phyloP scores from a whole-genome alignment of 2,797 vertebrate species.

The Siniperca scherzeri region DNA sequence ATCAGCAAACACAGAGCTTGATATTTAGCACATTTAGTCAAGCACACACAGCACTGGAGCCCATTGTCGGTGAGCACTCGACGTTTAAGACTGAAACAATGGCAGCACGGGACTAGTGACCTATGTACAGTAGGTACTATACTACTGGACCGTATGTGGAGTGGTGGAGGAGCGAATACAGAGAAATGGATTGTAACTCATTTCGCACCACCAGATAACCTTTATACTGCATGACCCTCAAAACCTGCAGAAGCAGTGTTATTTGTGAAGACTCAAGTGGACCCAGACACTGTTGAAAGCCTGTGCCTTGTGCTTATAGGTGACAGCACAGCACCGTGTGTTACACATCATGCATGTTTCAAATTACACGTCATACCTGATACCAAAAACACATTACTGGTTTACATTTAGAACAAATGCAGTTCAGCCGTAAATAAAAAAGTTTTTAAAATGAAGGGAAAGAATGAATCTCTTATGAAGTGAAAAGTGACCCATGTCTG shows the following conservation, averaged over 20 bases:
- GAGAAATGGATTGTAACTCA: conserved; percentile 37
- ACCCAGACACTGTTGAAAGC: not conserved
- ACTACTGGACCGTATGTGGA: conserved; percentile 11
- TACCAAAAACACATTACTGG: not conserved
- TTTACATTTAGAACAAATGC: not conserved
- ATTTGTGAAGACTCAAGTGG: not conserved
- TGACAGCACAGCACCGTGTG: conserved; percentile 4
- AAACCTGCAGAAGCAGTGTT: conserved; percentile 14
- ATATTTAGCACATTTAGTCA: conserved; percentile 47
- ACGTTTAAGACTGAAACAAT: conserved; percentile 34
- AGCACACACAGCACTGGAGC: conserved; percentile 19
- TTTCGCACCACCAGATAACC: conserved; percentile 18
- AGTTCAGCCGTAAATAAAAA: not conserved
- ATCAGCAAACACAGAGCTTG: conserved; percentile 33
- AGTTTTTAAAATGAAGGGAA: not conserved
- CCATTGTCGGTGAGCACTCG: conserved; percentile 19
- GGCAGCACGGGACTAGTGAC: conserved; percentile 23
- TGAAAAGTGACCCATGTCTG: not conserved
- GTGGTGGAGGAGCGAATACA: conserved; percentile 30
- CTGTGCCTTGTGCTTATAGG: conserved; percentile 5
- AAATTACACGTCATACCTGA: not conserved
- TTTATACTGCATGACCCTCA: conserved; percentile 5
- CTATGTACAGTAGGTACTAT: conserved; percentile 20
- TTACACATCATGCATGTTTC: not conserved
- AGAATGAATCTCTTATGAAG: not conserved